Evolutionary conservation across 1,140 invertebrate species (phyloP).

Genomic region (Caenorhabditis remanei): DNA sequence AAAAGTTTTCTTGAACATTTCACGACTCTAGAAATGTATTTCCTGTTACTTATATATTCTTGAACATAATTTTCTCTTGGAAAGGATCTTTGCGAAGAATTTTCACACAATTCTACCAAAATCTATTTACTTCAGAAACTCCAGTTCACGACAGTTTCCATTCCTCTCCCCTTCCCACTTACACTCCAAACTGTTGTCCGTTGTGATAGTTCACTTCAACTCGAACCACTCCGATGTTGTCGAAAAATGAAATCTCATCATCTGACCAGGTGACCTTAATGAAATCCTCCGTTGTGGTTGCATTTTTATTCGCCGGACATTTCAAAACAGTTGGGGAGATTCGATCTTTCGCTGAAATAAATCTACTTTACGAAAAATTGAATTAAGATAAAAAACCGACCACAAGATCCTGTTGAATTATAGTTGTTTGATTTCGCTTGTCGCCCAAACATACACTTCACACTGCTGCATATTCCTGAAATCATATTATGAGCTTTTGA

Average conservation of each 20-base stretch:
- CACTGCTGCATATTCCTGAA: constrained; percentile 43
- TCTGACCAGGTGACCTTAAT: constrained; percentile 20
- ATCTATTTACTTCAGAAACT: no score
- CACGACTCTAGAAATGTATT: no score
- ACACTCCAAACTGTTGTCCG: constrained; percentile 45
- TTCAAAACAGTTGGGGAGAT: constrained; percentile 10
- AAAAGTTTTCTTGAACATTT: no score
- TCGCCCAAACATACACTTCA: constrained; percentile 33
- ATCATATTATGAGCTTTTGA: not conserved
- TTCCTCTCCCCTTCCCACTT: no score
- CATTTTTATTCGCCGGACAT: not conserved
- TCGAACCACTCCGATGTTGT: constrained; percentile 6
- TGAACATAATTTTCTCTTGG: no score
- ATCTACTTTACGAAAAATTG: not conserved
- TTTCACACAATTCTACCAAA: no score
- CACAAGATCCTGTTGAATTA: constrained; percentile 42
- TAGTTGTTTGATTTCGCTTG: constrained; percentile 21
- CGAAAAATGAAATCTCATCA: constrained; percentile 24
- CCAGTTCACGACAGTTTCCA: no score
- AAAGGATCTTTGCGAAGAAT: no score
- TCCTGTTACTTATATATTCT: no score
- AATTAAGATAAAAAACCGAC: not conserved
- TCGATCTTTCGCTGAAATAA: constrained; percentile 4
- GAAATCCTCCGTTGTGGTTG: not conserved
- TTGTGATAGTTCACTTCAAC: constrained; percentile 24